These are phyloP conservation scores for Chrysogorgia sp. DNA, from an alignment of 92 coral and sea anemone species.

Conservation along the genomic window DNA sequence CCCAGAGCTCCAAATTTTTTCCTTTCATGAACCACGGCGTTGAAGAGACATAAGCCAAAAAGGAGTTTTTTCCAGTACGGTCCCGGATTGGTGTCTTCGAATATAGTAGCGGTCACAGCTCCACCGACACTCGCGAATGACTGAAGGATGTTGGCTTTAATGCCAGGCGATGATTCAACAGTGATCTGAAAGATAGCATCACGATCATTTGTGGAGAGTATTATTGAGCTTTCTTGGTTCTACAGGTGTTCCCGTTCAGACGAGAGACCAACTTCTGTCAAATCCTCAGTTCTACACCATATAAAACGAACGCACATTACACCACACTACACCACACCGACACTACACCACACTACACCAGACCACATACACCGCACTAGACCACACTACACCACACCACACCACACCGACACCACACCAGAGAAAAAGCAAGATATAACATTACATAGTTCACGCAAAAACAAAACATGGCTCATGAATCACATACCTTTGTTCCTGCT, in stretches of 20 bases:
- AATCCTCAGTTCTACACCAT: too few relatives aligned
- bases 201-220: too few relatives aligned
- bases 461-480: background rate
- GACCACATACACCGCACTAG: conserved; percentile 10
- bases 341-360: conserved; percentile 8
- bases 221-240: too few relatives aligned
- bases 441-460: background rate
- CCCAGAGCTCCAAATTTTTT: conserved; percentile 92
- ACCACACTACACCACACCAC: conserved; percentile 10
- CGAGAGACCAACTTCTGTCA: too few relatives aligned
- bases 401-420: conserved; percentile 15
- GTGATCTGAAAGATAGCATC: conserved; percentile 76
- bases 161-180: conserved; percentile 95
- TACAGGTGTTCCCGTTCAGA: too few relatives aligned
- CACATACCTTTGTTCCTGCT: conserved; percentile 85
- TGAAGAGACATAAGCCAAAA: conserved; percentile 94
- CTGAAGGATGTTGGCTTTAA: conserved; percentile 91
- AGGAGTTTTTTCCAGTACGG: conserved; percentile 90
- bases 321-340: too few relatives aligned
- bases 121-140: conserved; percentile 92
- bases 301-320: too few relatives aligned
- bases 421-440: background rate
- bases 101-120: conserved; percentile 79
- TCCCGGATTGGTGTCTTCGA: conserved; percentile 90
- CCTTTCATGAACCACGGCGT: conserved; percentile 92